A percentile compares a stretch with the other conserved stretches of the same genome.
Evolutionary conservation across 1,140 invertebrate species (phyloP).

Genomic region (Cecropterus lyciades): DNA sequence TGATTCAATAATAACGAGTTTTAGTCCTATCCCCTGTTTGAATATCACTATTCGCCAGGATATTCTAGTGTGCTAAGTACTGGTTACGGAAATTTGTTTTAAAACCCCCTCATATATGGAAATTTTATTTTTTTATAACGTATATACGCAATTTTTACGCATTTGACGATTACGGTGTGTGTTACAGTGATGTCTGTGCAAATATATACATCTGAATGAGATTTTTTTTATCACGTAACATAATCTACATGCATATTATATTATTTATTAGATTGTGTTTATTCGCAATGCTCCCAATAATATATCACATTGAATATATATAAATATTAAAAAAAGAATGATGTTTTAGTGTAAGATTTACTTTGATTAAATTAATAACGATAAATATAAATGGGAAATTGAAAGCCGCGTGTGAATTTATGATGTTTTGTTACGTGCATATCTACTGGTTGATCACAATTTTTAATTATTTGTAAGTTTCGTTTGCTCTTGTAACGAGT

Average conservation of each 20-base stretch:
- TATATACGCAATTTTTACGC: too few relatives aligned
- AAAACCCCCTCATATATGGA: too few relatives aligned
- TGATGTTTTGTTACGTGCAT: slow-evolving; percentile 3
- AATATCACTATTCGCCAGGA: background rate
- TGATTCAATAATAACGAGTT: too few relatives aligned
- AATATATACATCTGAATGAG: too few relatives aligned
- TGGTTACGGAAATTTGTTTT: background rate
- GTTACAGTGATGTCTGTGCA: too few relatives aligned
- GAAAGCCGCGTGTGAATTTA: slow-evolving; percentile 1
- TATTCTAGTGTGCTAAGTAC: slow-evolving; percentile 4
- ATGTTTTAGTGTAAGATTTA: background rate
- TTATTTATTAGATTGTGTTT: too few relatives aligned
- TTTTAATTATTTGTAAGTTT: background rate
- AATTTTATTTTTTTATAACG: too few relatives aligned
- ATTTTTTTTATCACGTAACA: too few relatives aligned
- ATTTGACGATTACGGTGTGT: too few relatives aligned
- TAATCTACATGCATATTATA: too few relatives aligned
- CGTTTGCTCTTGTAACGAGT: background rate
- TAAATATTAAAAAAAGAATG: background rate
- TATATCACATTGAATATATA: too few relatives aligned
- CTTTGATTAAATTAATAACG: background rate
- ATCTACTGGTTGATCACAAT: background rate
- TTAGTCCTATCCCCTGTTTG: background rate
- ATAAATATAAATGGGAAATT: background rate
- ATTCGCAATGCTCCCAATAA: too few relatives aligned